phyloP scores from a whole-genome alignment of 2,797 vertebrate species.

The Hemitrygon akajei region DNA sequence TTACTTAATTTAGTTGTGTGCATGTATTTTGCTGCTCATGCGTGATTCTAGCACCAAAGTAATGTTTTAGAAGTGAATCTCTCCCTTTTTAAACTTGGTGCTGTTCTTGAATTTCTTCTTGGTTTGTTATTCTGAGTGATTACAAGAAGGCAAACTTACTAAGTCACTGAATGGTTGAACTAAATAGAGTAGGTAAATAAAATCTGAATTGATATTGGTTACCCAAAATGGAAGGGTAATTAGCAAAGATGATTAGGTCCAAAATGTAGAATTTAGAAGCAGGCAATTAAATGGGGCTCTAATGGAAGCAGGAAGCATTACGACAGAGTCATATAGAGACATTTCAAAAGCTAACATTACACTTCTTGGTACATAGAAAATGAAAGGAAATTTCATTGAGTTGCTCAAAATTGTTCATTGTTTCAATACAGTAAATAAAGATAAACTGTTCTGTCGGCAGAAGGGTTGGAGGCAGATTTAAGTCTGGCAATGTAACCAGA shows the following conservation, averaged over 20 bases:
- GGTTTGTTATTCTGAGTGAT: background rate
- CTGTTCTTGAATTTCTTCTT: background rate
- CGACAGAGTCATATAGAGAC: background rate
- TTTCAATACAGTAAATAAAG: background rate
- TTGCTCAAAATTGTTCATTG: background rate
- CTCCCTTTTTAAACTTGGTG: background rate
- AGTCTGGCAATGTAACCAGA: background rate
- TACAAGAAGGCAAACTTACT: background rate
- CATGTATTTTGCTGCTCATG: background rate
- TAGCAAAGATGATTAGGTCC: background rate
- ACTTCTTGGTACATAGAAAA: background rate
- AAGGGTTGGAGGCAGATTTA: background rate
- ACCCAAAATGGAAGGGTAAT: background rate
- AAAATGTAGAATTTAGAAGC: background rate
- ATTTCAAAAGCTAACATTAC: background rate
- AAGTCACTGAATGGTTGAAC: background rate
- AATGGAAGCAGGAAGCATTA: background rate
- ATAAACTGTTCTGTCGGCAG: background rate
- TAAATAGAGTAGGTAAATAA: background rate
- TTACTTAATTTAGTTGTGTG: background rate
- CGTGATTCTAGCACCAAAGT: background rate
- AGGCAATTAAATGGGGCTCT: background rate
- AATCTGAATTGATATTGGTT: background rate
- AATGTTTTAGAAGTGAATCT: background rate
- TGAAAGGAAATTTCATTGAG: background rate